phyloP scores from a whole-genome alignment of 2,888 invertebrate species.

The Ligdia adustata region DNA sequence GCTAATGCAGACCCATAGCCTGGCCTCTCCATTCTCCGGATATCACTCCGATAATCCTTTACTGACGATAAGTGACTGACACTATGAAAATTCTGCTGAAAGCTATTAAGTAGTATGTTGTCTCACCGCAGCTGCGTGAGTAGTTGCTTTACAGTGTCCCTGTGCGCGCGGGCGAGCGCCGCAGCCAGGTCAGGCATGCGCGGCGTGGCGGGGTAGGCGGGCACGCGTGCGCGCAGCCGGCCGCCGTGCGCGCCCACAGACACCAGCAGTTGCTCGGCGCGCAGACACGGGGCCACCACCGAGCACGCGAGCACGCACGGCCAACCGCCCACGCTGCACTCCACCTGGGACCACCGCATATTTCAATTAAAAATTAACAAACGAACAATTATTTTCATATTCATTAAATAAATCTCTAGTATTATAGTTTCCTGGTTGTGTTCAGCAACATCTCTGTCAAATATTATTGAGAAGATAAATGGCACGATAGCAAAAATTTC shows the following conservation, averaged over 20 bases:
- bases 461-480: too few relatives aligned
- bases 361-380: too few relatives aligned
- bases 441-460: too few relatives aligned
- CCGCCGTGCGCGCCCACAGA: slow-evolving; percentile 98
- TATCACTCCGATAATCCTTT: too few relatives aligned
- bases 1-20: too few relatives aligned
- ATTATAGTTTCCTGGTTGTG: too few relatives aligned
- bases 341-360: slow-evolving; percentile 84
- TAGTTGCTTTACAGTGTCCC: slow-evolving; percentile 52
- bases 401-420: too few relatives aligned
- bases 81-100: too few relatives aligned
- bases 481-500: too few relatives aligned
- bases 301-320: slow-evolving; percentile 97
- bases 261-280: slow-evolving; percentile 95
- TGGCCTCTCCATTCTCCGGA: too few relatives aligned
- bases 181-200: slow-evolving; percentile 92
- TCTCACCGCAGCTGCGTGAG: slow-evolving; percentile 80
- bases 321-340: slow-evolving; percentile 90
- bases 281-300: slow-evolving; percentile 93
- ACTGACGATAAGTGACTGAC: too few relatives aligned
- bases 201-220: slow-evolving; percentile 93
- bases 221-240: slow-evolving; percentile 95
- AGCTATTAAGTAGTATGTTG: background rate
- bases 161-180: slow-evolving; percentile 80
- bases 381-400: too few relatives aligned